Percentiles rank a stretch among this genome's conserved stretches.
phyloP scores from a whole-genome alignment of 2,113 vertebrate genomes.

The Addax nasomaculatus region DNA sequence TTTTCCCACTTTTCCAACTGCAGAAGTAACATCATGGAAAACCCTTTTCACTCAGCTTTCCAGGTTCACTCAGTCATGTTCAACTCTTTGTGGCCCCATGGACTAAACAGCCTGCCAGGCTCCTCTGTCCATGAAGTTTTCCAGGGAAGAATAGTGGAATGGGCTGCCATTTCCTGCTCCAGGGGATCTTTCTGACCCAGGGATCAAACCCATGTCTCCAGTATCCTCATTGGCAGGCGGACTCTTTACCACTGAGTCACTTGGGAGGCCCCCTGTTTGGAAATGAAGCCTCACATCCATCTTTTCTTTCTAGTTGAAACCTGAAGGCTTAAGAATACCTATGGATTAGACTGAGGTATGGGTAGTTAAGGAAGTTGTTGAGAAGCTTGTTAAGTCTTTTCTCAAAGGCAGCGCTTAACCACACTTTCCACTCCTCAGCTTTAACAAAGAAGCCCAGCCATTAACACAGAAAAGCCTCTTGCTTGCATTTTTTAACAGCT shows the following conservation, averaged over 20 bases:
- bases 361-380: constrained; percentile 71
- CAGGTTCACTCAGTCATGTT: not conserved
- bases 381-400: constrained; percentile 71
- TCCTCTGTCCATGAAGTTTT: not conserved
- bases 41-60: not conserved
- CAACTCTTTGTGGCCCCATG: not conserved
- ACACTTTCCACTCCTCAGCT: constrained; percentile 72
- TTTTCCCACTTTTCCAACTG: not conserved
- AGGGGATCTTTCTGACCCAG: not conserved
- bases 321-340: constrained; percentile 24
- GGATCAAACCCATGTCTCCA: not conserved
- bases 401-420: constrained; percentile 69
- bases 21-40: not conserved
- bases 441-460: constrained; percentile 79
- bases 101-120: not conserved
- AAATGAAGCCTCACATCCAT: not conserved
- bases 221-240: not conserved
- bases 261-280: not conserved
- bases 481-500: constrained; percentile 86
- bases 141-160: not conserved
- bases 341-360: constrained; percentile 46
- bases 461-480: constrained; percentile 81
- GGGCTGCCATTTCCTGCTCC: not conserved
- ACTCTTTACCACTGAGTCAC: not conserved
- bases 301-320: constrained; percentile 41